Evolutionary conservation across 64 coral and sea anemone genomes (phyloP).

Genomic region (Montipora foliosa): DNA sequence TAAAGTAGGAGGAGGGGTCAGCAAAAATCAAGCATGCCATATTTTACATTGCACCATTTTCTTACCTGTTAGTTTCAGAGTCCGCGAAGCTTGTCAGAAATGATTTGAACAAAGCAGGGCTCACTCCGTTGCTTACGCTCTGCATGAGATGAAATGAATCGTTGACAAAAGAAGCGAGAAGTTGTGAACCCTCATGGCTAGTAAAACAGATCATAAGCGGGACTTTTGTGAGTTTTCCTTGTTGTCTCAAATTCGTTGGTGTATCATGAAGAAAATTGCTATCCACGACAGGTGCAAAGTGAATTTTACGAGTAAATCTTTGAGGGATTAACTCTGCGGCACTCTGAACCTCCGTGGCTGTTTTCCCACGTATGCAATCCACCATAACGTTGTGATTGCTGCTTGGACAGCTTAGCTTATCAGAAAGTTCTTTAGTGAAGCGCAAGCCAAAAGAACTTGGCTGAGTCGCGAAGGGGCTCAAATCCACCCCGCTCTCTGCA

Average conservation of each 20-base stretch:
- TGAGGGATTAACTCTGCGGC: constrained; percentile 20
- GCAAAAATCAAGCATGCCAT: no score
- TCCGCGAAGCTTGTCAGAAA: background rate
- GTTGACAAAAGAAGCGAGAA: background rate
- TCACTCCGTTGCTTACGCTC: constrained; percentile 23
- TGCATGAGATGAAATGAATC: background rate
- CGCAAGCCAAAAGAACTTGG: background rate
- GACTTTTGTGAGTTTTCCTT: constrained; percentile 53
- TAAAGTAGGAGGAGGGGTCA: no score
- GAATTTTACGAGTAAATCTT: background rate
- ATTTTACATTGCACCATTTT: no score
- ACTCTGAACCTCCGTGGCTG: constrained; percentile 3
- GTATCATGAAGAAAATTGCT: constrained; percentile 56
- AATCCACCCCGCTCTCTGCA: constrained; percentile 59
- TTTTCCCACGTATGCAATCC: background rate
- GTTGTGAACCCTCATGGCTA: constrained; percentile 59
- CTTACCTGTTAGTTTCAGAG: background rate
- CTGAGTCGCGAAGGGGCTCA: constrained; percentile 13
- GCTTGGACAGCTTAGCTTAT: background rate
- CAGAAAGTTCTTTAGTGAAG: constrained; percentile 10
- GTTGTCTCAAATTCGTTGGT: constrained; percentile 48
- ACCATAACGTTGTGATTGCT: background rate
- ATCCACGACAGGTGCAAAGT: constrained; percentile 67
- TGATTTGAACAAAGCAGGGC: constrained; percentile 27
- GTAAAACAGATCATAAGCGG: constrained; percentile 66